These are phyloP conservation scores for Drosophila leontia DNA, from an alignment of 1,140 invertebrate genomes.

Conservation along the genomic window DNA sequence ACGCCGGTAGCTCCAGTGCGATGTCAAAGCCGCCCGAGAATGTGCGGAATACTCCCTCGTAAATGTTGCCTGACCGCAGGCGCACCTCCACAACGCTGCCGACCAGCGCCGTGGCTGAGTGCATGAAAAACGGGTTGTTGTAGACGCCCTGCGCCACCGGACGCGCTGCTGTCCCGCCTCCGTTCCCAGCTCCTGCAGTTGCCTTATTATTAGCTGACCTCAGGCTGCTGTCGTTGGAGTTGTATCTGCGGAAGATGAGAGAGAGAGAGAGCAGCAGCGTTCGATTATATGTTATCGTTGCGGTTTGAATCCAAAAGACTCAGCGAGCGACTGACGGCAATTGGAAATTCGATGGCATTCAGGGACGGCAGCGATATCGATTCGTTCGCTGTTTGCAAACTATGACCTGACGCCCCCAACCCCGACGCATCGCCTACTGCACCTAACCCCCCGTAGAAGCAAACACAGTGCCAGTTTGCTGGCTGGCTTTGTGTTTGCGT, in stretches of 20 bases:
- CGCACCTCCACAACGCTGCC: slow-evolving; percentile 93
- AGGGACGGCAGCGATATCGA: slow-evolving; percentile 66
- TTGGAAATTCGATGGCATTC: slow-evolving; percentile 58
- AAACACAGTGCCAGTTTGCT: neutral
- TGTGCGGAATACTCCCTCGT: slow-evolving; percentile 94
- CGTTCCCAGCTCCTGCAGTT: slow-evolving; percentile 82
- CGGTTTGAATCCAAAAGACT: neutral
- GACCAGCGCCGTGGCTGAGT: slow-evolving; percentile 92
- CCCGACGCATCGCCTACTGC: neutral
- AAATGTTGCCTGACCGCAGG: slow-evolving; percentile 92
- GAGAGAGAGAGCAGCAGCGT: neutral
- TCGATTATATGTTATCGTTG: slow-evolving; percentile 7
- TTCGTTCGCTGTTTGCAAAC: slow-evolving; percentile 36
- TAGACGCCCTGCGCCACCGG: slow-evolving; percentile 92
- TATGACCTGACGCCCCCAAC: slow-evolving; percentile 17
- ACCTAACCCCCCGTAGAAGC: neutral
- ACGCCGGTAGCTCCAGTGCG: slow-evolving; percentile 93
- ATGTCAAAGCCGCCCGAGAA: slow-evolving; percentile 94
- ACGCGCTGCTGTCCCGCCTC: slow-evolving; percentile 71
- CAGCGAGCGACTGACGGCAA: slow-evolving; percentile 33
- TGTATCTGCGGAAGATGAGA: slow-evolving; percentile 50
- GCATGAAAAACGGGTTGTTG: slow-evolving; percentile 94
- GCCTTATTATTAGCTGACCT: slow-evolving; percentile 68
- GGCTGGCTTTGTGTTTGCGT: neutral
- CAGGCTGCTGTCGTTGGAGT: slow-evolving; percentile 74